Percentiles rank a stretch among this genome's conserved stretches.
These are phyloP conservation scores for Chrysaora quinquecirrha DNA, from an alignment of 30 jellyfish, hydroid and myxozoan species.

Conservation along the genomic window DNA sequence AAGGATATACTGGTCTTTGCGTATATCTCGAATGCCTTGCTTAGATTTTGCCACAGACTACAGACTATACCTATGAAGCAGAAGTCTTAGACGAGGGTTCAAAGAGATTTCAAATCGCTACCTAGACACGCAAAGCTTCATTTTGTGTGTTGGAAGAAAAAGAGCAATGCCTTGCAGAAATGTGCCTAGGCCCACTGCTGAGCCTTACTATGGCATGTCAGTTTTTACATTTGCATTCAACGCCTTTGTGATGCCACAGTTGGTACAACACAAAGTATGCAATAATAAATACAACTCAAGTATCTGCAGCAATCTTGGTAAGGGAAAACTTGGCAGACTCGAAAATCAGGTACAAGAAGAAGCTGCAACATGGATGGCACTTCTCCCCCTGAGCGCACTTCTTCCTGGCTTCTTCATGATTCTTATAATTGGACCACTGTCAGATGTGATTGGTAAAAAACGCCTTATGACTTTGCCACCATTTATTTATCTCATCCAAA, in stretches of 20 bases:
- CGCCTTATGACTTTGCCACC: constrained; percentile 43
- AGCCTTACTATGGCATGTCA: constrained; percentile 23
- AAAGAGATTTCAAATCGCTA: too few relatives aligned
- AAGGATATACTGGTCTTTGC: too few relatives aligned
- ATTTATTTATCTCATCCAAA: constrained; percentile 20
- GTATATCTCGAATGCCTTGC: too few relatives aligned
- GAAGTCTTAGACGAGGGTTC: too few relatives aligned
- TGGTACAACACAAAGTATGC: constrained; percentile 46
- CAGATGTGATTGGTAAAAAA: constrained; percentile 67
- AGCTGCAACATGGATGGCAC: constrained; percentile 67
- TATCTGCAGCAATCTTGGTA: constrained; percentile 13
- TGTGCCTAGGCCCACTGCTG: constrained; percentile 61
- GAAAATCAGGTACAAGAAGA: constrained; percentile 40
- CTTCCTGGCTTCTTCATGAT: constrained; percentile 41
- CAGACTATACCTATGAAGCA: too few relatives aligned
- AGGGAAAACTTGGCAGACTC: constrained; percentile 1
- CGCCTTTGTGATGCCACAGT: constrained; percentile 52
- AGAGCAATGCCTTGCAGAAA: too few relatives aligned
- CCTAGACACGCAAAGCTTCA: too few relatives aligned
- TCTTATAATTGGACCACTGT: constrained; percentile 65
- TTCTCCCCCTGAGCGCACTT: constrained; percentile 55
- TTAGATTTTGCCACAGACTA: too few relatives aligned
- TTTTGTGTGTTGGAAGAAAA: too few relatives aligned
- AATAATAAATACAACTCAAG: constrained; percentile 28
- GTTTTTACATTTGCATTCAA: constrained; percentile 28